Evolutionary conservation across 2,888 invertebrate genomes (phyloP), one percentile per base, ranked within the genome.

Genomic region (Pheosia gnoma): DNA sequence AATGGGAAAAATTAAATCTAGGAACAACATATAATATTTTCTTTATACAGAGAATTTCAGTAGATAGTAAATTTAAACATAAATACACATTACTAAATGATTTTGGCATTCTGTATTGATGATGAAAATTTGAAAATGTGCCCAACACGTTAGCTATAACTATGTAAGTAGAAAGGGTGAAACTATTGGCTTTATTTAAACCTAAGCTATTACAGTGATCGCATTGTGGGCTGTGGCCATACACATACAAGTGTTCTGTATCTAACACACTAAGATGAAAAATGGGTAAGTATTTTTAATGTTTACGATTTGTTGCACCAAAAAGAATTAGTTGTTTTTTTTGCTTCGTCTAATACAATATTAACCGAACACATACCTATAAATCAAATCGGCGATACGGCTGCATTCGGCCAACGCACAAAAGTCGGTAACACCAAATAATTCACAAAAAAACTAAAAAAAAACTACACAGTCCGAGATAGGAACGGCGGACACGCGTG

Each of bases 391-490:
- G 78, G 75, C 77, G 75, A 67, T 76, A 78, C 74, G 63, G 65
- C 70, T 75, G 68, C 76, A 77, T 70, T 25, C 69, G 71, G 70
- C 63, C 70, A 80, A 79, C 74, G 69, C 77, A 76, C 70, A 78
- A 67, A 75, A 75, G 75, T 76, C 79, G 71, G 75, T 72, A 81
- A 80, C 81, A 83, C 79, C 74, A 78, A 81, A 75, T 80, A 84
- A 83, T 70, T 71, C 86, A 86, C 84, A 75, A 77, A 39, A 52
- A 84, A 82, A 85, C 81, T 76, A 80, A 83, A 83, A 82, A 79
- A 78, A 83, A 79, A 79, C 77, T 76, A 76, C 87, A 89, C 90
- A 88, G 89, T 89, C 86, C 87, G 77, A 72, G 65, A 66, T 66
- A 79, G 71, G 75, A 74, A 75, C 79, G 74, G 37, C 77, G 72